These are phyloP conservation scores for Ochotona curzoniae DNA, from an alignment of 2,113 vertebrate genomes.

Conservation along the genomic window DNA sequence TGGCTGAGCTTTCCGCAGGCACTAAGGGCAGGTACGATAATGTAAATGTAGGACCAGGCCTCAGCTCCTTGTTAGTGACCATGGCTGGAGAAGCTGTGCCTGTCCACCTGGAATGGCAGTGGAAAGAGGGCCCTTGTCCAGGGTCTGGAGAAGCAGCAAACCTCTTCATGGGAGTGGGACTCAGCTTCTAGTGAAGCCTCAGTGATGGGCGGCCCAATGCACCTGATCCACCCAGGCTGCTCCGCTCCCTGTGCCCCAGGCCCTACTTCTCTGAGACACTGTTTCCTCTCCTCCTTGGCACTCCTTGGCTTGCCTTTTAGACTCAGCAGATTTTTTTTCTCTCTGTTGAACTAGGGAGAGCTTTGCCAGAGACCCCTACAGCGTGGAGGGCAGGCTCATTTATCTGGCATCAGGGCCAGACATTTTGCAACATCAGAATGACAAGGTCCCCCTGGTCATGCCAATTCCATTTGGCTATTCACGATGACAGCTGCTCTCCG, in stretches of 20 bases:
- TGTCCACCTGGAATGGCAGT: not conserved
- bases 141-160: not conserved
- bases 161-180: not conserved
- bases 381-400: not conserved
- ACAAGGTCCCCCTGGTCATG: not conserved
- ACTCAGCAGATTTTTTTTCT: not conserved
- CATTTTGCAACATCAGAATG: not conserved
- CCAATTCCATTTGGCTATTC: not conserved
- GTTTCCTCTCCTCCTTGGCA: not conserved
- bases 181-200: not conserved
- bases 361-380: not conserved
- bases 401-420: not conserved
- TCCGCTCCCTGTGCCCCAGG: not conserved
- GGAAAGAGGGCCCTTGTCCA: not conserved
- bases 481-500: not conserved
- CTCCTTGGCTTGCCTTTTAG: not conserved
- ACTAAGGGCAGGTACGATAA: not conserved
- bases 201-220: not conserved
- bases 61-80: not conserved
- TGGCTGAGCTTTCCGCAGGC: not conserved
- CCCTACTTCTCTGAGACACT: not conserved
- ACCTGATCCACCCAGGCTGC: not conserved
- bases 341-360: not conserved
- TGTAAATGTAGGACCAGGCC: not conserved
- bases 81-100: not conserved